Base-by-base conservation (phyloP, 2,113 vertebrate species). In the Rhinoderma darwinii region DNA sequence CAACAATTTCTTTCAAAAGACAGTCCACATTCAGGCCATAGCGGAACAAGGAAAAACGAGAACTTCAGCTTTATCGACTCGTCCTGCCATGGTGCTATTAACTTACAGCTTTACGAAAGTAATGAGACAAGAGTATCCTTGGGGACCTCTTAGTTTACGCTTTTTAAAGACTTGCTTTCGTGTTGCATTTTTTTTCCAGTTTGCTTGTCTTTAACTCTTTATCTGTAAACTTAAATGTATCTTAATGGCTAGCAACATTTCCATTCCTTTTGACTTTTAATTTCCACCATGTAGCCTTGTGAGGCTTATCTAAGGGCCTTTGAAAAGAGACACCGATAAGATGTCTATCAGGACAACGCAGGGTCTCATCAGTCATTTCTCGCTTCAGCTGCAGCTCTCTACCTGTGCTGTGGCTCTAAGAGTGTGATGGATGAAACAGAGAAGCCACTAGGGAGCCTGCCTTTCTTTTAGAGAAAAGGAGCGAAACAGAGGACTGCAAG, bases 91-190 rank as follows among this genome's bases (percentile, higher is more conserved):
- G 8, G 83, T 1, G 27, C 82, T 93, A 95, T 91, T 91, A 63
- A 51, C 59, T 94, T 96, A 95, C 95, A 94, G 87, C 94, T 91
- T 91, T 92, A 93, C 92, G 91, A 94, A 84, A 91, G 90, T 90
- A 91, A 88, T 89, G 90, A 93, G 92, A 90, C 66, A 76, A 89
- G 82, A 59, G 63, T 82, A 89, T 82, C 93, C 91, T 93, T 89
- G 61, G 86, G 94, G 93, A 92, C 91, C 88, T 94, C 93, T 94
- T 91, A 79, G 73, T 88, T 96, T 94, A 94, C 94, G 88, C 75
- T 84, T 86, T 88, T 90, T 86, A 66, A 90, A 91, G 81, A 89
- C 88, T 74, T 63, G 39, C 22, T 80, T 92, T 89, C 83, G 75
- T 84, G 20, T 83, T 72, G 68, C 68, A 18, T 39, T 70, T 70